Conservation (phyloP, 2,797 vertebrate genomes). For the Echeneis naucrates region DNA sequence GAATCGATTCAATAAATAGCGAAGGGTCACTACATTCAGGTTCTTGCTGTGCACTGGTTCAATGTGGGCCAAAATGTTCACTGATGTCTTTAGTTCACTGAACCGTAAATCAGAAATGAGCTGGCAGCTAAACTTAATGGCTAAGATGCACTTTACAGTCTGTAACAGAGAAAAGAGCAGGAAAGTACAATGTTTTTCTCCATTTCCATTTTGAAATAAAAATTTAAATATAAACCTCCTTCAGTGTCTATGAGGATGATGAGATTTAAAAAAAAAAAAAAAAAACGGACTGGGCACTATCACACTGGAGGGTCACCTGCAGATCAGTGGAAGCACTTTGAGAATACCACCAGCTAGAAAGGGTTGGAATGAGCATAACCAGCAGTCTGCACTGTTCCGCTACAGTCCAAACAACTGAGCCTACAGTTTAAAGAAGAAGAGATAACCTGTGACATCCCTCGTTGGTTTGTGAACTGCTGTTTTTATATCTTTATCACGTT, state of each 20-base stretch:
- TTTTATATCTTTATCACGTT: too few species aligned
- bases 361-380: neutral
- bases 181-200: neutral
- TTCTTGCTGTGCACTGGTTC: neutral
- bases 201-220: too few species aligned
- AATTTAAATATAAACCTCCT: neutral
- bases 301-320: neutral
- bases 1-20: neutral
- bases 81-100: neutral
- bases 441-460: too few species aligned
- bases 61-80: neutral
- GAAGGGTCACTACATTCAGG: neutral
- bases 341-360: neutral
- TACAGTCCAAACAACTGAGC: neutral
- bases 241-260: neutral
- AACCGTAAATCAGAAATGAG: neutral
- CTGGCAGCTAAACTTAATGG: neutral
- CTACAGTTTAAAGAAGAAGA: too few species aligned
- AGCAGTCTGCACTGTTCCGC: neutral
- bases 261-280: too few species aligned
- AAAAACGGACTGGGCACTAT: too few species aligned
- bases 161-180: neutral
- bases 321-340: neutral
- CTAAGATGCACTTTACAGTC: constrained; percentile 16
- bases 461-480: too few species aligned